phyloP scores from a whole-genome alignment of 2,113 vertebrate species.

The Phalacrocorax carbo region DNA sequence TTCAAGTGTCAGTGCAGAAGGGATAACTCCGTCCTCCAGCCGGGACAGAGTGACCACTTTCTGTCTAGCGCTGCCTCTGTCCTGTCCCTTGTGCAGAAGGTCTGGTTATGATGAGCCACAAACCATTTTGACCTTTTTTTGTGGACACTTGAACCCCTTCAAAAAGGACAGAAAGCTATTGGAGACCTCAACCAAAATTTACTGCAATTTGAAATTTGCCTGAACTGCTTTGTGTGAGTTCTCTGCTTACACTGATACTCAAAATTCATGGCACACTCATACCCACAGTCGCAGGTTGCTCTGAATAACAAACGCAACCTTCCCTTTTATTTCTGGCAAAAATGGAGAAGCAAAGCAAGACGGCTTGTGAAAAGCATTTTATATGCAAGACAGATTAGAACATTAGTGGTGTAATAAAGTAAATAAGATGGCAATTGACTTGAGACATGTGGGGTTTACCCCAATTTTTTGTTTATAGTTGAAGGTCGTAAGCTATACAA shows the following conservation, averaged over 20 bases:
- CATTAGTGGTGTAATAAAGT: conserved; percentile 72
- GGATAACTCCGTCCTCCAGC: not conserved
- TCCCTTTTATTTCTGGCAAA: not conserved
- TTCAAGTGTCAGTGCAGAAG: not conserved
- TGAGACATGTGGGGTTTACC: conserved; percentile 75
- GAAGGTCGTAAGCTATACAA: conserved; percentile 80
- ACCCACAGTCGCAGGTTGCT: not conserved
- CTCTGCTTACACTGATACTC: not conserved
- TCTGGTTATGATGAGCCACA: not conserved
- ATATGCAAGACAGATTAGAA: conserved; percentile 69
- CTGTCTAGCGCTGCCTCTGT: not conserved
- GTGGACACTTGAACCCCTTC: not conserved
- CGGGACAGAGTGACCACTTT: not conserved
- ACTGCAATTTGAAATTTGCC: conserved; percentile 9
- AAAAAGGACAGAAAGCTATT: not conserved
- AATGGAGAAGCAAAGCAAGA: conserved; percentile 14
- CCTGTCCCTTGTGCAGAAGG: not conserved
- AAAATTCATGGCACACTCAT: not conserved
- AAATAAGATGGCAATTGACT: conserved; percentile 78
- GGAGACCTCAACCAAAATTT: not conserved
- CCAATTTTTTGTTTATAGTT: conserved; percentile 75
- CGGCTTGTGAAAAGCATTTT: conserved; percentile 35
- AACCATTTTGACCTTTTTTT: not conserved
- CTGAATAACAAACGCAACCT: not conserved
- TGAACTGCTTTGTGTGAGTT: not conserved